A percentile compares a stretch with the other conserved stretches of the same genome.
Evolutionary conservation across 2,888 invertebrate species (phyloP).

Genomic region (Girardia tigrina): DNA sequence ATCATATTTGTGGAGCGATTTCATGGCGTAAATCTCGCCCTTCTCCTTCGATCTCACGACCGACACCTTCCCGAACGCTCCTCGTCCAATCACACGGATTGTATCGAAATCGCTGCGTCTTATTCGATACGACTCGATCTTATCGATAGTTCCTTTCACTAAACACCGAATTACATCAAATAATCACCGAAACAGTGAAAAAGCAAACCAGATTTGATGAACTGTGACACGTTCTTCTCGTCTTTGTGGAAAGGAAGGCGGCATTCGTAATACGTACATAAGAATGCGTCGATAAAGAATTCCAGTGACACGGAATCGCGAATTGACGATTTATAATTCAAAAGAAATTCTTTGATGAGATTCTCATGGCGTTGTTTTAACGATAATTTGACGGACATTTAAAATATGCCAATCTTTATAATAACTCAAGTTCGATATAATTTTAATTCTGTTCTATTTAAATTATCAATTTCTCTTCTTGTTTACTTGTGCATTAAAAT

Average conservation of each 20-base stretch:
- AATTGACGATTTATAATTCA: too few relatives aligned
- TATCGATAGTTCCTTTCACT: slow-evolving; percentile 31
- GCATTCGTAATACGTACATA: slow-evolving; percentile 89
- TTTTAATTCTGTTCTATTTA: too few relatives aligned
- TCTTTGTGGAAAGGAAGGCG: slow-evolving; percentile 79
- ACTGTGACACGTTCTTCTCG: slow-evolving; percentile 90
- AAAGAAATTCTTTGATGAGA: too few relatives aligned
- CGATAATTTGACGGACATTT: too few relatives aligned
- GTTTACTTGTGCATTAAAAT: too few relatives aligned
- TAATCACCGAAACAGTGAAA: not conserved
- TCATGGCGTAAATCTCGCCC: slow-evolving; percentile 89
- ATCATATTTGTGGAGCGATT: slow-evolving; percentile 98
- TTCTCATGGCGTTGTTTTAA: too few relatives aligned
- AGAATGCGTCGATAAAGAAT: slow-evolving; percentile 74
- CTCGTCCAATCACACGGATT: slow-evolving; percentile 84
- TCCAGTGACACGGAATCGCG: slow-evolving; percentile 71
- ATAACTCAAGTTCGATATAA: too few relatives aligned
- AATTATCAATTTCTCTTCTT: too few relatives aligned
- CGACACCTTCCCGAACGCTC: slow-evolving; percentile 93
- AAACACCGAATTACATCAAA: slow-evolving; percentile 21
- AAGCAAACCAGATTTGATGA: slow-evolving; percentile 57
- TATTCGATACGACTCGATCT: slow-evolving; percentile 69
- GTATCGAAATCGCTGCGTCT: slow-evolving; percentile 90
- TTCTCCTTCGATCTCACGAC: slow-evolving; percentile 73
- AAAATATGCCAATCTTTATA: too few relatives aligned